phyloP scores from a whole-genome alignment of 2,797 vertebrate genomes.

The Darevskia nairensis region DNA sequence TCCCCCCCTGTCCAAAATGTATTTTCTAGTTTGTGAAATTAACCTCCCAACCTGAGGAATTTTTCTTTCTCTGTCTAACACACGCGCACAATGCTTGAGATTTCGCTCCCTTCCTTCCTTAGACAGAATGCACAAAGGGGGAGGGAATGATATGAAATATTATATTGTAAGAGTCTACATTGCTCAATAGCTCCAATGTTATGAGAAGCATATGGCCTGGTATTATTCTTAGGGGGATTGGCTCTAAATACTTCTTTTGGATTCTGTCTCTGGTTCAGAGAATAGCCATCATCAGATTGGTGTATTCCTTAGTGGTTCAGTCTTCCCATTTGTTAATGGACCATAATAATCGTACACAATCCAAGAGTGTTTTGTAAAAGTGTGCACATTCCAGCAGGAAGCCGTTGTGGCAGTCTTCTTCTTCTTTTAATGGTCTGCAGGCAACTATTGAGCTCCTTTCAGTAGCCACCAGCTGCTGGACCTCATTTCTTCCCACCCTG shows the following conservation, averaged over 20 bases:
- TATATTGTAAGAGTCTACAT: neutral
- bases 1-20: slow-evolving; percentile 10
- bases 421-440: no score
- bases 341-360: neutral
- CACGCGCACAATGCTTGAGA: neutral
- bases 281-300: neutral
- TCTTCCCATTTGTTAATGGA: no score
- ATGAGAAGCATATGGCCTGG: neutral
- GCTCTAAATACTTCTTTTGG: neutral
- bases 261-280: neutral
- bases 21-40: slow-evolving; percentile 38
- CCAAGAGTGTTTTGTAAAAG: no score
- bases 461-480: no score
- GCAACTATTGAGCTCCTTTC: no score
- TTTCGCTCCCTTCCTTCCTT: neutral
- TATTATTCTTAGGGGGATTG: neutral
- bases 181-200: neutral
- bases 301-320: neutral
- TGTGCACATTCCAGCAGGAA: no score
- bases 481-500: no score
- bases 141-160: neutral
- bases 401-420: no score
- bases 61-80: no score
- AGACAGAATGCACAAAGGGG: neutral
- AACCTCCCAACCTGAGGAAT: neutral